These are phyloP conservation scores for Aphidoletes aphidimyza DNA, from an alignment of 2,888 invertebrate species.

Conservation along the genomic window DNA sequence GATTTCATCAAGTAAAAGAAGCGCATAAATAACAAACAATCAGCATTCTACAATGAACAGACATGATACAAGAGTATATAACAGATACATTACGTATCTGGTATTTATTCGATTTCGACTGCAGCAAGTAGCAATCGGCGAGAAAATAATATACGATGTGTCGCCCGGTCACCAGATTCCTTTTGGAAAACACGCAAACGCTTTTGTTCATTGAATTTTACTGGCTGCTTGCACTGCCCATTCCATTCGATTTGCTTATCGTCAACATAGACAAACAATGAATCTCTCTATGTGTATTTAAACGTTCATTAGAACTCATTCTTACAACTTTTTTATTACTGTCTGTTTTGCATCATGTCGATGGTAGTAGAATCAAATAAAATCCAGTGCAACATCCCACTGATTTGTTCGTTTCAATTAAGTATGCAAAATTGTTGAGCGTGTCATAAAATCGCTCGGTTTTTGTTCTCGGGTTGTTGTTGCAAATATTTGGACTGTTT, in stretches of 20 bases:
- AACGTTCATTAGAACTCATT: slow-evolving; percentile 14
- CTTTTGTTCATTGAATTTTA: slow-evolving; percentile 31
- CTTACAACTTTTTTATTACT: not conserved
- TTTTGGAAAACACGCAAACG: not conserved
- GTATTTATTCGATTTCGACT: not conserved
- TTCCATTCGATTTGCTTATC: too few relatives aligned
- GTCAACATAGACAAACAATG: not conserved
- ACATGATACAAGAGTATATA: not conserved
- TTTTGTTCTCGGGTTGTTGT: not conserved
- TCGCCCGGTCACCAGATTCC: not conserved
- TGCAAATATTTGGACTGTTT: too few relatives aligned
- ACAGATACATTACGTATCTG: slow-evolving; percentile 3
- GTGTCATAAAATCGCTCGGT: not conserved
- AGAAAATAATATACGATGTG: slow-evolving; percentile 6
- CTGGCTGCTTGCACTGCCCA: not conserved
- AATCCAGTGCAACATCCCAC: not conserved
- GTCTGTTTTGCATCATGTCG: not conserved
- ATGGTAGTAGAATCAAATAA: not conserved
- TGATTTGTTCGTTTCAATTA: slow-evolving; percentile 36
- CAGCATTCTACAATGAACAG: not conserved
- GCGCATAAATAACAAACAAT: slow-evolving; percentile 31
- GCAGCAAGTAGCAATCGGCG: slow-evolving; percentile 17
- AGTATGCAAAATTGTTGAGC: not conserved
- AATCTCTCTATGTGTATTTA: too few relatives aligned
- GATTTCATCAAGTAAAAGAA: slow-evolving; percentile 26